phyloP scores from a whole-genome alignment of 2,797 vertebrate species.

The Myoxocephalus aenaeus region DNA sequence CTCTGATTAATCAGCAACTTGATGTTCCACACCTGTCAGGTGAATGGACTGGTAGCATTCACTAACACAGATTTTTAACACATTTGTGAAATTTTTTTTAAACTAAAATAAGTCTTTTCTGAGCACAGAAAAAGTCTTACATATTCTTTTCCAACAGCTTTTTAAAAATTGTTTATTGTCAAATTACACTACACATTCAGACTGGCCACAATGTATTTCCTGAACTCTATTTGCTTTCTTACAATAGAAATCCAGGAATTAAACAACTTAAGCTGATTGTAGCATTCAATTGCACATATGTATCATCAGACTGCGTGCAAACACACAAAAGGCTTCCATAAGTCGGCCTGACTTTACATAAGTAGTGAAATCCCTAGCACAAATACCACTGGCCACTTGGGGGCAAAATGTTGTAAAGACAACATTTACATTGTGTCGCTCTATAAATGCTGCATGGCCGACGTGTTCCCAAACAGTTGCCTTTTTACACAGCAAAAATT shows the following conservation, averaged over 20 bases:
- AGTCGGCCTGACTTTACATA: not conserved
- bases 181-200: not conserved
- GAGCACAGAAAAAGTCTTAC: not conserved
- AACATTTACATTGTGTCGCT: not conserved
- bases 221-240: not conserved
- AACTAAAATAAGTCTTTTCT: not conserved
- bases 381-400: not conserved
- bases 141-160: not conserved
- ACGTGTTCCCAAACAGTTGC: not conserved
- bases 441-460: not conserved
- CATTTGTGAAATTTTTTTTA: no score
- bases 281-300: not conserved
- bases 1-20: not conserved
- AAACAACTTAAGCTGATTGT: not conserved
- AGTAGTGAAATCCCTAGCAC: not conserved
- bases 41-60: no score
- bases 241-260: not conserved
- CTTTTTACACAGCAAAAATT: not conserved
- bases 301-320: not conserved
- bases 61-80: not conserved
- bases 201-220: not conserved
- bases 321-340: not conserved
- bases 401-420: not conserved
- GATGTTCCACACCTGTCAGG: not conserved
- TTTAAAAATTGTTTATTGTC: not conserved